phyloP scores from a whole-genome alignment of 2,888 invertebrate species.

The Phorcus lineatus region DNA sequence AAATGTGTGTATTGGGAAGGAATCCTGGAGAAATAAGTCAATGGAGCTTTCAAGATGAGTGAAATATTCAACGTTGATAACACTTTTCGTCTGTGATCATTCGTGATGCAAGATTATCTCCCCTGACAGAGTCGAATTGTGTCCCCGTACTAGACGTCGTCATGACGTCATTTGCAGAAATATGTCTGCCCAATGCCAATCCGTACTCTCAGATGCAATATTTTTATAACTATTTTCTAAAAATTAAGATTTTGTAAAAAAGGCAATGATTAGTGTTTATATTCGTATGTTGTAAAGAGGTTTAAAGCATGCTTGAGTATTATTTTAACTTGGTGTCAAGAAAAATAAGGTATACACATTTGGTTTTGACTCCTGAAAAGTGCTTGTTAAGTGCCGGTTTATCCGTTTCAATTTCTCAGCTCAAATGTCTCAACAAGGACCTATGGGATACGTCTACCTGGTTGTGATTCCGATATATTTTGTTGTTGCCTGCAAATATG shows the following conservation, averaged over 20 bases:
- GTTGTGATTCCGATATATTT: no score
- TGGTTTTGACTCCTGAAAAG: no score
- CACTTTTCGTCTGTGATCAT: background rate
- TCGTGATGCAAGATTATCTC: constrained; percentile 3
- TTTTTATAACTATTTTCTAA: constrained; percentile 13
- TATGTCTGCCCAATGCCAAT: background rate
- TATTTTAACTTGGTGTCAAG: no score
- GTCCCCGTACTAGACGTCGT: no score
- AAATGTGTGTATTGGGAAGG: constrained; percentile 65
- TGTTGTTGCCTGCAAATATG: no score
- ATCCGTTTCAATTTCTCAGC: no score
- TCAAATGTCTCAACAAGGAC: no score
- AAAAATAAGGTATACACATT: no score
- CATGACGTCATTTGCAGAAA: no score
- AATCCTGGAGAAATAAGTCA: constrained; percentile 46
- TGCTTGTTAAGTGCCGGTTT: no score
- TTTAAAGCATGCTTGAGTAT: no score
- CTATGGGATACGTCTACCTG: no score
- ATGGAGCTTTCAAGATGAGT: background rate
- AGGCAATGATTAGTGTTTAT: background rate
- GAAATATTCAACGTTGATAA: background rate
- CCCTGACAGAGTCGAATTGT: background rate
- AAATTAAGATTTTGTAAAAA: background rate
- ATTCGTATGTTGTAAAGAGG: background rate
- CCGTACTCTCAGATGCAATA: background rate